A percentile compares a stretch with the other conserved stretches of the same genome.
Evolutionary conservation across 2,113 vertebrate genomes (phyloP).

Genomic region (Malurus cyaneus): DNA sequence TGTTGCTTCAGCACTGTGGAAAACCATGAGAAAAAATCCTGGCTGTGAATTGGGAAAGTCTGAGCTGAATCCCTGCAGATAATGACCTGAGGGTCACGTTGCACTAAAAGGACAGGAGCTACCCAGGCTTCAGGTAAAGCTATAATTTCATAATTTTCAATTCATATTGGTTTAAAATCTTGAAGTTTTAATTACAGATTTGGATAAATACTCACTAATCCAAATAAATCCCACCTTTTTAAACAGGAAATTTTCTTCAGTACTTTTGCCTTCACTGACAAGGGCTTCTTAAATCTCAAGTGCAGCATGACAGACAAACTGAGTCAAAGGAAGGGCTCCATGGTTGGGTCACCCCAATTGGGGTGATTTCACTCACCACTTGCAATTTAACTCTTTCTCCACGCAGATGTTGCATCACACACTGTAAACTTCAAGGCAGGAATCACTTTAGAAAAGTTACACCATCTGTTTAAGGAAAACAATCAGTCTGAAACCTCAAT

Average conservation of each 20-base stretch:
- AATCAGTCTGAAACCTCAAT: background rate
- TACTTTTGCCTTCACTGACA: background rate
- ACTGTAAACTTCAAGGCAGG: background rate
- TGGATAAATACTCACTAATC: background rate
- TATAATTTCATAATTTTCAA: background rate
- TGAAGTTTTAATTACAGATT: background rate
- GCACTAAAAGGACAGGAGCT: background rate
- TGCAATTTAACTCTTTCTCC: background rate
- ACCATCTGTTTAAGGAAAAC: fast-evolving
- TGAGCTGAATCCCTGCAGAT: background rate
- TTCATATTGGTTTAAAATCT: background rate
- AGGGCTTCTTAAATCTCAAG: background rate
- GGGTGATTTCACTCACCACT: fast-evolving
- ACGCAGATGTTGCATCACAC: background rate
- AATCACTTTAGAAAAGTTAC: background rate
- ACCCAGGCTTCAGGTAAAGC: background rate
- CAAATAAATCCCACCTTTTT: background rate
- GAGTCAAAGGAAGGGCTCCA: background rate
- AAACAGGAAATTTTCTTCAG: background rate
- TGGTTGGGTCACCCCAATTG: fast-evolving
- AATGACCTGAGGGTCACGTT: background rate
- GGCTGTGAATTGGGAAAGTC: background rate
- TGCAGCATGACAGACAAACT: fast-evolving
- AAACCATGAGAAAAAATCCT: background rate
- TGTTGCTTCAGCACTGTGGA: background rate